These are phyloP conservation scores for Desmodus rotundus DNA, from an alignment of 2,113 vertebrate species.

Conservation along the genomic window DNA sequence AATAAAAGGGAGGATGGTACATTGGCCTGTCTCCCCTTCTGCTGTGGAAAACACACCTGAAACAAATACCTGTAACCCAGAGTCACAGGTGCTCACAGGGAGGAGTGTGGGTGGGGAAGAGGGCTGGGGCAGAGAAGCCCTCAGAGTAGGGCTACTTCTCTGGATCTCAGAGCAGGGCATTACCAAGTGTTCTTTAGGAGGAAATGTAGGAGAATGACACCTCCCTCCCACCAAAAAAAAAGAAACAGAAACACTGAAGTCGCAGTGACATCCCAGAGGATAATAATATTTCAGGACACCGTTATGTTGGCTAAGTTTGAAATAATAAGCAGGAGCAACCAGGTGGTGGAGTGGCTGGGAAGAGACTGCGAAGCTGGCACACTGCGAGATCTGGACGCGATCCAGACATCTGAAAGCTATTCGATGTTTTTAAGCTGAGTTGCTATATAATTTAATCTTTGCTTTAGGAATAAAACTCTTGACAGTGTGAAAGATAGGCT, in stretches of 20 bases:
- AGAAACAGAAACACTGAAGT: not conserved
- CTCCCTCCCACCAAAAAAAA: accelerated
- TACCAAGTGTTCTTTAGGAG: not conserved
- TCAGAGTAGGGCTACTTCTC: not conserved
- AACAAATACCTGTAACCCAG: not conserved
- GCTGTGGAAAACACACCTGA: not conserved
- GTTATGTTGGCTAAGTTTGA: not conserved
- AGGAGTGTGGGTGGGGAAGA: not conserved
- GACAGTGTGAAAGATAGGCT: not conserved
- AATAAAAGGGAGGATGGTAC: not conserved
- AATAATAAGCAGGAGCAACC: not conserved
- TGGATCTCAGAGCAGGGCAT: not conserved
- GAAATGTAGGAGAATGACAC: not conserved
- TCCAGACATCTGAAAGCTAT: not conserved
- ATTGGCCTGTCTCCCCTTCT: not conserved
- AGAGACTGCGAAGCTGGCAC: not conserved
- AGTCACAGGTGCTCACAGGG: not conserved
- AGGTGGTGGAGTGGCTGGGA: not conserved
- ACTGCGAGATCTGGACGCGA: not conserved
- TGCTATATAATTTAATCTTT: not conserved
- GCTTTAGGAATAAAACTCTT: not conserved
- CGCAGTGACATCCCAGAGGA: not conserved
- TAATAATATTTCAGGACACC: not conserved
- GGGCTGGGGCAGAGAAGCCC: not conserved
- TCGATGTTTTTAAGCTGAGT: not conserved